Evolutionary conservation across 2,113 vertebrate genomes (phyloP), one percentile per base, ranked within the genome.

Genomic region (Brachionichthys hirsutus): DNA sequence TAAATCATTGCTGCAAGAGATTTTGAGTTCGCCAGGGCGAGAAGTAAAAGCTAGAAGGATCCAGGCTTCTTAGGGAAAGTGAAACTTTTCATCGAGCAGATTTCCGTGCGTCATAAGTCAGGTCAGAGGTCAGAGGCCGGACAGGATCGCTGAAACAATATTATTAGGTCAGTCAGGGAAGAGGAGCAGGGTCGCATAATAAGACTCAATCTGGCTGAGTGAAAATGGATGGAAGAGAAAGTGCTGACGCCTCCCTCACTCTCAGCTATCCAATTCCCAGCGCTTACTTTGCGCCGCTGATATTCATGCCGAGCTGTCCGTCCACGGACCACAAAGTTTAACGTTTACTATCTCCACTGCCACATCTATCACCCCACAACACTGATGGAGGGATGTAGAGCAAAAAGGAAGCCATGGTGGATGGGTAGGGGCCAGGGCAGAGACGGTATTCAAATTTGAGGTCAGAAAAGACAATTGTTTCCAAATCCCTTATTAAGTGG

Each of bases 241-340:
- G 84, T 89, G 88, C 88, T 89, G 88, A 88, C 82, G 51, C 81
- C 77, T 87, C 80, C 62, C 64, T 81, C 47, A 18, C 68, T 80
- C 69, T 50, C 42, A 45, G 79, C 82, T 82, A 67, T 86, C 82
- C 85, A 82, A 85, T 84, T 87, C 81, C 82, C 75, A 57, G 65
- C 62, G 54, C 70, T 85, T 74, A 76, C 80, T 75, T 56, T 14
- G 64, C 46, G 58, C 70, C 59, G 49, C 81, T 80, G 82, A 88
- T 89, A 86, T 89, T 85, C 85, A 88, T 89, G 78, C 85, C 47
- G 68, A 78, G 80, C 73, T 83, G 85, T 82, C 84, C 48, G 77
- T 86, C 83, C 73, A 89, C 64, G 87, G 90, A 73, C 87, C 87
- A 90, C 89, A 90, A 91, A 91, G 83, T 91, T 90, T 86, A 87